These are phyloP conservation scores for Indicator maculatus DNA, from an alignment of 2,113 vertebrate genomes.

Conservation along the genomic window DNA sequence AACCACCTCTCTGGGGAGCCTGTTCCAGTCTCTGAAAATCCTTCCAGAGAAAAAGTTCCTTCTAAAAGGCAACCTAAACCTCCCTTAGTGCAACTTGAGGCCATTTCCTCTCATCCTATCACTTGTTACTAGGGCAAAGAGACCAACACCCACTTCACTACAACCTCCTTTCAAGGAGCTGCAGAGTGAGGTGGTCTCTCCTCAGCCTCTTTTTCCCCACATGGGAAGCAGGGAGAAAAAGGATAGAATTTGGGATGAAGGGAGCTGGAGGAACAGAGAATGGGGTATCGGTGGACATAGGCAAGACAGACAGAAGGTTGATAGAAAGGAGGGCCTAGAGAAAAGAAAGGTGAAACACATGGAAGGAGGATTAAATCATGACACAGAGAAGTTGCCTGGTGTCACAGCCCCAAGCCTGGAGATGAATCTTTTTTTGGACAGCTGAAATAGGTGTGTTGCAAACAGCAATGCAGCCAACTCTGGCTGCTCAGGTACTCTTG, in stretches of 20 bases:
- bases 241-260: background rate
- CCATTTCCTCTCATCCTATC: too few species aligned
- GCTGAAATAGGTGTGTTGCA: background rate
- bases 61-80: too few species aligned
- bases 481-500: background rate
- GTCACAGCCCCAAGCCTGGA: background rate
- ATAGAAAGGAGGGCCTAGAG: background rate
- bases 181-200: too few species aligned
- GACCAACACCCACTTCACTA: too few species aligned
- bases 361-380: background rate
- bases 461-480: background rate
- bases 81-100: too few species aligned
- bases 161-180: too few species aligned
- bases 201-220: too few species aligned
- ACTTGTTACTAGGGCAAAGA: too few species aligned
- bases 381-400: background rate
- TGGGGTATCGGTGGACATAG: background rate
- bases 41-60: too few species aligned
- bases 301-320: background rate
- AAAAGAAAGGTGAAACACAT: background rate
- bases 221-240: background rate
- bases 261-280: background rate
- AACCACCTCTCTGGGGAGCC: too few species aligned
- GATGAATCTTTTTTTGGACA: background rate
- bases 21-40: too few species aligned